Conservation (phyloP, 2,113 vertebrate genomes). For the Sturnira hondurensis region DNA sequence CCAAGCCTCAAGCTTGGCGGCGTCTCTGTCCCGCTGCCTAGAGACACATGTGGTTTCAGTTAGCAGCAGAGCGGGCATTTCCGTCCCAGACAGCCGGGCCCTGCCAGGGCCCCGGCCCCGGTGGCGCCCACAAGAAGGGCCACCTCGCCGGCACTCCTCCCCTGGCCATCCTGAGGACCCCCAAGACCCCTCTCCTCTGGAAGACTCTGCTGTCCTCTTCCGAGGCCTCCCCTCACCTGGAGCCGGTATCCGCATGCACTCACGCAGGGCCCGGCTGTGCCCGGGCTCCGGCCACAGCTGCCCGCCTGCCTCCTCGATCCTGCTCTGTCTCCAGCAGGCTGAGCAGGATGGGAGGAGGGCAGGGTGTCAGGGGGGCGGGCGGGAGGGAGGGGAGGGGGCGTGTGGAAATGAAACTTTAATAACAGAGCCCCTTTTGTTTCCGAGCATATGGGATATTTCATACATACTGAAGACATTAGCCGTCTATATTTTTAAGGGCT, state of each 20-base stretch:
- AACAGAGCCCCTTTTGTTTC: conserved; percentile 89
- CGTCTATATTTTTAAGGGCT: conserved; percentile 83
- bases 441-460: conserved; percentile 87
- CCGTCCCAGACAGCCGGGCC: conserved; percentile 67
- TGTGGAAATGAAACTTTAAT: conserved; percentile 87
- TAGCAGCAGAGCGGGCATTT: conserved; percentile 72
- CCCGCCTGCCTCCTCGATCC: conserved; percentile 48
- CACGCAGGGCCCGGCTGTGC: background rate
- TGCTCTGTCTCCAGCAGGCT: conserved; percentile 68
- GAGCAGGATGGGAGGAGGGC: conserved; percentile 74
- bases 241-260: background rate
- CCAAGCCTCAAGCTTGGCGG: conserved; percentile 14
- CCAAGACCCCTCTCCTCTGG: background rate
- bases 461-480: conserved; percentile 89
- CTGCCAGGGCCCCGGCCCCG: conserved; percentile 57
- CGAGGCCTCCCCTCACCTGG: conserved; percentile 58
- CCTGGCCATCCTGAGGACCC: background rate
- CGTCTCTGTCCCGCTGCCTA: conserved; percentile 51
- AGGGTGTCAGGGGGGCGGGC: conserved; percentile 77
- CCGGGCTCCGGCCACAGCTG: conserved; percentile 43
- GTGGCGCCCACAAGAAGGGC: conserved; percentile 6
- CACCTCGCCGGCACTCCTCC: background rate
- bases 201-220: background rate
- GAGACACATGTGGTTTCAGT: conserved; percentile 72
- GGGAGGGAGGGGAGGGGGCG: conserved; percentile 80